These are phyloP conservation scores for Glaucidium brasilianum DNA, from an alignment of 2,113 vertebrate genomes.

Conservation along the genomic window DNA sequence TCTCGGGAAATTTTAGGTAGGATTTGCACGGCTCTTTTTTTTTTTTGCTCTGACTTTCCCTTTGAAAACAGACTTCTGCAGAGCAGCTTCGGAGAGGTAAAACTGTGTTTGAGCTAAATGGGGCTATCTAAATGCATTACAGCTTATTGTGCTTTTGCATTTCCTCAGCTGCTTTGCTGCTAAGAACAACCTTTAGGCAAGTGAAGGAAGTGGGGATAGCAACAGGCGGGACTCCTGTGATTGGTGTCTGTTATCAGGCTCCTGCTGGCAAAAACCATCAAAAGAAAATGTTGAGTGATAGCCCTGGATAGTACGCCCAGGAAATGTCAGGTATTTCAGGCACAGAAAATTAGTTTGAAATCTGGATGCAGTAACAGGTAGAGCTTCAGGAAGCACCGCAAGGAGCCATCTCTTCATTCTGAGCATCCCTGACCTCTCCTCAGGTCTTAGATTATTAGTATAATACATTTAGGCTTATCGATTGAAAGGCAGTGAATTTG, in stretches of 20 bases:
- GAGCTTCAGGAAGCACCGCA: not conserved
- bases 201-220: not conserved
- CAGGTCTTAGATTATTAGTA: not conserved
- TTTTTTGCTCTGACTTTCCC: not conserved
- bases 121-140: not conserved
- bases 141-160: not conserved
- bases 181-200: slow-evolving; percentile 6
- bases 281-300: slow-evolving; percentile 2
- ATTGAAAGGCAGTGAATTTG: slow-evolving; percentile 11
- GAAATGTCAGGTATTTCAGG: slow-evolving; percentile 2
- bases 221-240: not conserved
- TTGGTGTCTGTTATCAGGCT: not conserved
- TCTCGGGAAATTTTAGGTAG: rapidly evolving
- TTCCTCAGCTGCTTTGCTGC: not conserved
- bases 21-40: not conserved
- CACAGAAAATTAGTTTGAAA: not conserved
- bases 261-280: slow-evolving; percentile 27
- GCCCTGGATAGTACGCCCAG: not conserved
- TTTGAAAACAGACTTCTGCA: not conserved
- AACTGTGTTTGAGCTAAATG: not conserved
- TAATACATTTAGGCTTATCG: not conserved
- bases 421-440: slow-evolving; percentile 37
- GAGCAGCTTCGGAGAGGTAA: not conserved
- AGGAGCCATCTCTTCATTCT: not conserved
- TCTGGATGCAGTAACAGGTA: not conserved